Evolutionary conservation across 1,140 invertebrate species (phyloP).

Genomic region (Araneus ventricosus): DNA sequence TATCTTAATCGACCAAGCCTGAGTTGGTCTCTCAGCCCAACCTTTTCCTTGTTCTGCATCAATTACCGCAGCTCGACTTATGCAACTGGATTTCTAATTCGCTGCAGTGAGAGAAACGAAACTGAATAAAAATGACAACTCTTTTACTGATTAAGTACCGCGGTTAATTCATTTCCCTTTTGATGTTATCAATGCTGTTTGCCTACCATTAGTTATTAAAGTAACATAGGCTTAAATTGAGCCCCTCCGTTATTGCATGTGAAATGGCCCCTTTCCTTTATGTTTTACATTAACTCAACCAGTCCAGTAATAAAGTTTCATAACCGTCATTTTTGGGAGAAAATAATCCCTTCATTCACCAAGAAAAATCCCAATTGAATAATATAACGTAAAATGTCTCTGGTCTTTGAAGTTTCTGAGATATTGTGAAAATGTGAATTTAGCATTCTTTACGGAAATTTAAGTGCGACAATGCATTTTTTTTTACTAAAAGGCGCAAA

Average conservation of each 20-base stretch:
- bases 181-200: conserved; percentile 11
- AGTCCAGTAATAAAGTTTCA: not conserved
- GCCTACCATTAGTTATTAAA: conserved; percentile 13
- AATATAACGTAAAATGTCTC: not conserved
- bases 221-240: not conserved
- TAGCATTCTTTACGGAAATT: not conserved
- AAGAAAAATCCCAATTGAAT: not conserved
- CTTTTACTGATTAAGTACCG: conserved; percentile 28
- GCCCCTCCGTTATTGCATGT: not conserved
- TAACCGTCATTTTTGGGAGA: not conserved
- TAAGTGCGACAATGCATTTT: not conserved
- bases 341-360: not conserved
- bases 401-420: not conserved
- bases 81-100: conserved; percentile 54
- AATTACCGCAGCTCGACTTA: conserved; percentile 55
- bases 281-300: not conserved
- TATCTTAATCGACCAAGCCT: conserved; percentile 65
- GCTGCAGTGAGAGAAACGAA: conserved; percentile 53
- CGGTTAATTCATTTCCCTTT: conserved; percentile 40
- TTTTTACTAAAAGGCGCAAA: not conserved
- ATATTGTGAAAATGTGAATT: not conserved
- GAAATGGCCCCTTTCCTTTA: not conserved
- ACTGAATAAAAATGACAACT: conserved; percentile 64
- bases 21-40: conserved; percentile 55
- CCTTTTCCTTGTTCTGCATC: conserved; percentile 74